Base-by-base conservation (phyloP, 2,888 invertebrate genomes). In the Nomada fabriciana region DNA sequence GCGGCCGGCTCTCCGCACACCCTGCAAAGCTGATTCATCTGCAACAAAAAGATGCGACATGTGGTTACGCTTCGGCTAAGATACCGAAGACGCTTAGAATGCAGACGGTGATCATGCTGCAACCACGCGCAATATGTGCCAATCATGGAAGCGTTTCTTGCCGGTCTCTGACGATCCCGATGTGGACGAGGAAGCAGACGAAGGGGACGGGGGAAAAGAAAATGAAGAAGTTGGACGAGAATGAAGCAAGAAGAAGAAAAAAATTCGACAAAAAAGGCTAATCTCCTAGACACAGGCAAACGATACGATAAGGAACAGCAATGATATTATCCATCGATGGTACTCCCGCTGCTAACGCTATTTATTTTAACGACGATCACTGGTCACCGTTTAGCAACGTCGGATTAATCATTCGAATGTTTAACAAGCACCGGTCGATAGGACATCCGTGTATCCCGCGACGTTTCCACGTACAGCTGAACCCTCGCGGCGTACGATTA, bases 21-120 rank as follows among this genome's bases (percentile, higher is more conserved):
- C 86, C 92, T 91, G 85, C 93, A 93, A 73, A 92, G 91, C 88
- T 93, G 93, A 92, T 93, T 93, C 93, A 93, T 93, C 93, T 93
- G 91, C 65, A 91, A 90, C 81, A 80, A 86, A 87, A 80, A 87
- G 84, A 78, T 72, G 79, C 86, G 87, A 87, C 86, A 82, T 80
- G 87, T 83, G 81, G 88, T 87, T 82, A 87, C 78, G 87, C 76
- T 82, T 75, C 75, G 63, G 52, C 76, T 61, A 71, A 68, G 83
- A 78, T 77, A 70, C 83, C 83, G 77, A 80, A 70, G 71, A 65
- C 85, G 81, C 71, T 80, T 79, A 75, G 87, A 82, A 80, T 69
- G 74, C 69, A 43, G 61, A 73, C 13, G 74, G 70, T 67, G 80
- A 86, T 87, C 86, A 71, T 57, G 81, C 65, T 69, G 68, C 70